phyloP scores from a whole-genome alignment of 1,140 invertebrate genomes.

The Parapsyche elsis region DNA sequence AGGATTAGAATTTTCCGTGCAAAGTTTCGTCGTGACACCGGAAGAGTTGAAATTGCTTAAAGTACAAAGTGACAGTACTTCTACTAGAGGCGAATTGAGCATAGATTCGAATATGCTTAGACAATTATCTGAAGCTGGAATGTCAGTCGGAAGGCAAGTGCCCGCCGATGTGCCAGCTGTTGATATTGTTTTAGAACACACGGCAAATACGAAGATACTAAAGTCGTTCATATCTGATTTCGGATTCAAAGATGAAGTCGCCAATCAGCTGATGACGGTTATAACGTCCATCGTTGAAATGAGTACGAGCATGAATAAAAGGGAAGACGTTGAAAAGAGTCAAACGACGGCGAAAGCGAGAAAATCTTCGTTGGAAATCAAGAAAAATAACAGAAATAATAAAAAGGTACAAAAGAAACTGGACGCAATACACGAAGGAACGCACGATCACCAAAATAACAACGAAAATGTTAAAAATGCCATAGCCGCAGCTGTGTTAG shows the following conservation, averaged over 20 bases:
- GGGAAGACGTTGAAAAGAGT: slow-evolving; percentile 58
- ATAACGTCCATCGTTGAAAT: slow-evolving; percentile 67
- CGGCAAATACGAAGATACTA: slow-evolving; percentile 65
- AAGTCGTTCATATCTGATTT: slow-evolving; percentile 66
- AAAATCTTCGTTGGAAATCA: slow-evolving; percentile 52
- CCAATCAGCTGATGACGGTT: slow-evolving; percentile 67
- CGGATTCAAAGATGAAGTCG: slow-evolving; percentile 66
- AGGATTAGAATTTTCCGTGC: slow-evolving; percentile 78
- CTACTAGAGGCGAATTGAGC: slow-evolving; percentile 70
- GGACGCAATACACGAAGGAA: slow-evolving; percentile 54
- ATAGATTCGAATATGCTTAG: slow-evolving; percentile 76
- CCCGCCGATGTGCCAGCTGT: slow-evolving; percentile 72
- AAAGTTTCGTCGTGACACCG: slow-evolving; percentile 79
- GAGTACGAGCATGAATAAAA: slow-evolving; percentile 64
- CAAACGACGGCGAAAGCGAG: slow-evolving; percentile 57
- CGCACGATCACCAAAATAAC: slow-evolving; percentile 59
- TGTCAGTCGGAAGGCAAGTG: slow-evolving; percentile 75
- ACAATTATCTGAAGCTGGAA: slow-evolving; percentile 76
- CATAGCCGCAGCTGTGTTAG: slow-evolving; percentile 69
- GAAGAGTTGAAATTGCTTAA: slow-evolving; percentile 75
- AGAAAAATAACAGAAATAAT: slow-evolving; percentile 41
- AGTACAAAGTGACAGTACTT: slow-evolving; percentile 69
- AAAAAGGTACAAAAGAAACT: slow-evolving; percentile 54
- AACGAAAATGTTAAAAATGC: slow-evolving; percentile 67
- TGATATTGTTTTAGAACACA: slow-evolving; percentile 71